Evolutionary conservation across 2,113 vertebrate genomes (phyloP), one percentile per base, ranked within the genome.

Genomic region (Bufo bufo): DNA sequence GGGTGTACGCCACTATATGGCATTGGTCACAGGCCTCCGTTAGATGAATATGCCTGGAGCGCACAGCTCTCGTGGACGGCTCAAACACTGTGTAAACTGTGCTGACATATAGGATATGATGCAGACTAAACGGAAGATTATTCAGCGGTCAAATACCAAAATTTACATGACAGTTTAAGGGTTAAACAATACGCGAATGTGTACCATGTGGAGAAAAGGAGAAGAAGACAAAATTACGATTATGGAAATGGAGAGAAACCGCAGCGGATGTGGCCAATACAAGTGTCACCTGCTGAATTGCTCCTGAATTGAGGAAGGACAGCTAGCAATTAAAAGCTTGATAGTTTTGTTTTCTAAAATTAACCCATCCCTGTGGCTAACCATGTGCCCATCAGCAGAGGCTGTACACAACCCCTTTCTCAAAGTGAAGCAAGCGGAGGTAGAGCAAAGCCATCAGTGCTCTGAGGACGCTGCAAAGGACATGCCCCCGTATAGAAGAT

Each of bases 301-400:
- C 89, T 91, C 90, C 92, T 89, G 90, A 91, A 91, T 91, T 91
- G 92, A 91, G 91, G 93, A 92, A 92, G 91, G 90, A 92, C 90
- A 90, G 89, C 86, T 89, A 91, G 89, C 90, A 80, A 87, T 92
- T 90, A 91, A 92, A 92, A 91, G 89, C 91, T 92, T 10, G 0
- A 90, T 90, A 92, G 91, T 92, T 94, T 91, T 92, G 90, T 91
- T 91, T 93, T 91, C 92, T 92, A 93, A 92, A 93, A 93, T 93
- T 92, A 92, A 92, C 92, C 91, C 90, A 89, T 23, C 63, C 23
- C 77, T 81, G 84, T 86, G 79, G 63, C 91, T 90, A 90, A 87
- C 90, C 92, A 93, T 61, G 92, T 92, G 91, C 90, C 87, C 82
- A 90, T 11, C 58, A 12, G n/a, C 74, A 86, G 58, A 63, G 10